Evolutionary conservation across 2,797 vertebrate species (phyloP), one percentile per base, ranked within the genome.

Genomic region (Lithobates sylvaticus): DNA sequence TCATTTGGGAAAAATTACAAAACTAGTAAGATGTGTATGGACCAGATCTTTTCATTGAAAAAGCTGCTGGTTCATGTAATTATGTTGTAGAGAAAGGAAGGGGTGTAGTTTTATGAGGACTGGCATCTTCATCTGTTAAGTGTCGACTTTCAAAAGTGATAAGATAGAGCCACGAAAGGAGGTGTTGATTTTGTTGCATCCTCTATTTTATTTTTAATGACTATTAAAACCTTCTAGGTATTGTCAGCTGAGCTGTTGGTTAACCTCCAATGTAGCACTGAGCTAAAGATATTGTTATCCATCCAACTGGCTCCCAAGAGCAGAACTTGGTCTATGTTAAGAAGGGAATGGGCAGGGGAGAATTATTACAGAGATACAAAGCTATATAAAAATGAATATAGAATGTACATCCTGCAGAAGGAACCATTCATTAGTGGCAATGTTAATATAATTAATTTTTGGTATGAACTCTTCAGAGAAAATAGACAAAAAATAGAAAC

Each of bases 211-310:
- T 69, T 79, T 61, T 47, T 26, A 27, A 70, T 78, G 29, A 21
- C 42, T 87, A 16, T 76, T 58, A 47, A 75, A 79, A 90, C 91
- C 76, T 89, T 88, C 89, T 87, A 84, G 61, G 84, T 89, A 82
- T 85, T 89, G 34, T 90, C 88, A 89, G 88, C 88, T 90, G 90
- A 91, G 80, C 79, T 88, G 89, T 88, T 89, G 89, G 89, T 89
- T 0, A 0, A 80, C 89, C 72, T 89, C 88, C 90, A 89, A 89
- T 81, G 79, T 88, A 86, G 90, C 90, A 87, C 88, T 89, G 89
- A 89, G 86, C 88, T 88, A 87, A 74, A 82, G 88, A 88, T 89
- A 88, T 88, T 79, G 50, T 88, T 85, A 88, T 86, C 89, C 6
- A 0, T 81, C 88, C 89, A 83, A 13, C 90, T 88, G 89, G 91